Conservation (phyloP, 1,140 invertebrate species). For the Rhagoletis pomonella region DNA sequence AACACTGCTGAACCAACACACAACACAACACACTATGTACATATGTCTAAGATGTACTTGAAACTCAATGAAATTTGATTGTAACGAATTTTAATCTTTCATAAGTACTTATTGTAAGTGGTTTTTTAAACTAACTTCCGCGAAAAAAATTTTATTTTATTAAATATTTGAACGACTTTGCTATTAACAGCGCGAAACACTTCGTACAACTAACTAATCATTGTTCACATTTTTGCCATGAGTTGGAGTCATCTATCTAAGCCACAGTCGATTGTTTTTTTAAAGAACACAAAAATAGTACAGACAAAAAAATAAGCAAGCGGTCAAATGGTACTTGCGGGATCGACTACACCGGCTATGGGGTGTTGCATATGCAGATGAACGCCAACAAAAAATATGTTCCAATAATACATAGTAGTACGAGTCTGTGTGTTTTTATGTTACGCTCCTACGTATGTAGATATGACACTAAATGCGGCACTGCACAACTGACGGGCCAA, state of each 20-base stretch:
- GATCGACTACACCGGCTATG: constrained; percentile 8
- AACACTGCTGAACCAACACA: neutral
- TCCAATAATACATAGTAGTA: neutral
- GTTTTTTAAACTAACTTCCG: no score
- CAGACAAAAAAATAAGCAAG: neutral
- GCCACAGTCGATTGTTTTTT: constrained; percentile 1
- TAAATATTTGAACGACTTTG: no score
- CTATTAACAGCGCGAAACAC: no score
- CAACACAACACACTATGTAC: neutral
- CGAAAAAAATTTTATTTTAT: no score
- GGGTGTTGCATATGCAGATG: neutral
- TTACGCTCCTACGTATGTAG: neutral
- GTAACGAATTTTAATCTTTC: no score
- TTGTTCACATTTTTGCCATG: no score
- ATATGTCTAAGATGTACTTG: neutral
- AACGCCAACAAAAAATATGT: neutral
- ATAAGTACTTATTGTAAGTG: no score
- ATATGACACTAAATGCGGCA: neutral
- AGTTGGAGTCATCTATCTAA: neutral
- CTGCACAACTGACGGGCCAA: neutral
- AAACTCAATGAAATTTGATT: neutral
- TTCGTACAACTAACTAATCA: no score
- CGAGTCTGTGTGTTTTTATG: neutral
- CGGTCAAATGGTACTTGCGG: neutral
- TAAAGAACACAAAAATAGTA: neutral